These are phyloP conservation scores for Luehdorfia chinensis DNA, from an alignment of 1,140 invertebrate species.

Conservation along the genomic window DNA sequence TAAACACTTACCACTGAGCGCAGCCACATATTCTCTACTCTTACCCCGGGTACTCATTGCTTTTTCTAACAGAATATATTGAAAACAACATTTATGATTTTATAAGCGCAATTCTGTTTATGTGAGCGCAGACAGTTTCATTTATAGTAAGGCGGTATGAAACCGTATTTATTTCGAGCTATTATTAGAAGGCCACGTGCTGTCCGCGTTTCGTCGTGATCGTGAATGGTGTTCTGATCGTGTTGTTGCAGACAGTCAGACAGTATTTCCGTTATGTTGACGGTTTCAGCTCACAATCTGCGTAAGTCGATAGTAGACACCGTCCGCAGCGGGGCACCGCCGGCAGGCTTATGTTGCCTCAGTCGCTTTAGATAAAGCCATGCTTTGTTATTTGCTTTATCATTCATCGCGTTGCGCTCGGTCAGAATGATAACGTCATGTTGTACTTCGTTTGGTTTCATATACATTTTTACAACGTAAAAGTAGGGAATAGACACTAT, in stretches of 20 bases:
- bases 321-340: conserved; percentile 36
- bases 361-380: conserved; percentile 31
- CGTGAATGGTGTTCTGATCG: conserved; percentile 53
- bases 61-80: conserved; percentile 41
- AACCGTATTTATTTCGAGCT: conserved; percentile 34
- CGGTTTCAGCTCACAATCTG: conserved; percentile 57
- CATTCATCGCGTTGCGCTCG: conserved; percentile 16
- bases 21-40: conserved; percentile 66
- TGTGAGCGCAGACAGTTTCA: conserved; percentile 29
- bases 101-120: conserved; percentile 33
- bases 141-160: conserved; percentile 29
- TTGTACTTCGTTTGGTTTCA: conserved; percentile 8
- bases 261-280: conserved; percentile 58
- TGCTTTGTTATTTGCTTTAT: conserved; percentile 18
- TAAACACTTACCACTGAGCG: conserved; percentile 65
- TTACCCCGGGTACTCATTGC: conserved; percentile 59
- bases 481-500: too few species aligned
- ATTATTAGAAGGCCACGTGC: conserved; percentile 65
- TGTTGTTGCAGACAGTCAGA: conserved; percentile 29
- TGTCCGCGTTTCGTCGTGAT: conserved; percentile 48
- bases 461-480: not conserved
- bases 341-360: conserved; percentile 31
- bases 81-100: conserved; percentile 61
- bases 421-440: conserved; percentile 13
- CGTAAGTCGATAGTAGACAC: conserved; percentile 17